Conservation (phyloP, 2,797 vertebrate species). For the Anguilla megastoma region DNA sequence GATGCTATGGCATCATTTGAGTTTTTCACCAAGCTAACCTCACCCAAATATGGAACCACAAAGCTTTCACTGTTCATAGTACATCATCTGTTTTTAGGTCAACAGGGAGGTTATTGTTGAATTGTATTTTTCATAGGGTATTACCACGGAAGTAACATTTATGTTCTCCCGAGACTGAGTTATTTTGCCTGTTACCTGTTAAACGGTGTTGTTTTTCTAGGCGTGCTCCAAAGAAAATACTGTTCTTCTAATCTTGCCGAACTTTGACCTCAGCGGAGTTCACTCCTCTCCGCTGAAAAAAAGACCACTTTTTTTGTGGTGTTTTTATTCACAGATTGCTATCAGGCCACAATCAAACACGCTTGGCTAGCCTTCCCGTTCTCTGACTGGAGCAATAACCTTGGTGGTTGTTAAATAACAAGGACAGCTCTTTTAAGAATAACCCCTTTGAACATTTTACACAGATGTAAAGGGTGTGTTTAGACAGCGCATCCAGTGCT, state of each 20-base stretch:
- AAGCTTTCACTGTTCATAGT: not conserved
- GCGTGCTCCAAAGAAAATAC: not conserved
- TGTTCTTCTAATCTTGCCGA: slow-evolving; percentile 25
- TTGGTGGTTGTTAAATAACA: not conserved
- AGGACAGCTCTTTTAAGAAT: not conserved
- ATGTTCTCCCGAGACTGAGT: not conserved
- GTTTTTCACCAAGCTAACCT: not conserved
- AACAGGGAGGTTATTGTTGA: not conserved
- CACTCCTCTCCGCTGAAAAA: slow-evolving; percentile 32
- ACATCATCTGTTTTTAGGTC: not conserved
- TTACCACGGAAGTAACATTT: not conserved
- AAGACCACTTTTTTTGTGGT: slow-evolving; percentile 36
- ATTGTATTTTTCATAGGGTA: not conserved
- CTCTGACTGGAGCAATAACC: not conserved
- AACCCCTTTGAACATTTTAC: not conserved
- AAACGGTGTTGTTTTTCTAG: slow-evolving; percentile 7
- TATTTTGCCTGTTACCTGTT: not conserved
- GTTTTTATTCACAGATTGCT: slow-evolving; percentile 41
- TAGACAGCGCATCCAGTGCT: not conserved
- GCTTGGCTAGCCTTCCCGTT: not conserved
- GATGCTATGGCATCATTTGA: not conserved
- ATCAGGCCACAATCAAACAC: slow-evolving; percentile 27
- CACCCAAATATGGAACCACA: not conserved
- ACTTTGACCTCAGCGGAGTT: slow-evolving; percentile 22
- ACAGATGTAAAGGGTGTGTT: not conserved